Evolutionary conservation across 2,113 vertebrate genomes (phyloP).

Genomic region (Nymphicus hollandicus): DNA sequence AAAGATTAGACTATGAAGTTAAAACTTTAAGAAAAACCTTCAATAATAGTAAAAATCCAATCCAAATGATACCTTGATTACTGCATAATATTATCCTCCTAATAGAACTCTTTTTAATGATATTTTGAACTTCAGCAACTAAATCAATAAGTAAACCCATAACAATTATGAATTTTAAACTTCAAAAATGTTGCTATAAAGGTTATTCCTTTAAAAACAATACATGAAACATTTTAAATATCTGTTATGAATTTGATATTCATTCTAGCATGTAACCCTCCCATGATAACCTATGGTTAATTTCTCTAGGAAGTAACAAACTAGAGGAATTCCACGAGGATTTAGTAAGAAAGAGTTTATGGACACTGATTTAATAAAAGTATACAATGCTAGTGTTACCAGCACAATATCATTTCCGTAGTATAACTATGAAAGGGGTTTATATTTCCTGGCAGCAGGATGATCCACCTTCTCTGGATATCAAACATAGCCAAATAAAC

Average conservation of each 20-base stretch:
- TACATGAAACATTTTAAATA: not conserved
- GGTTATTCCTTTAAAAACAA: conserved; percentile 24
- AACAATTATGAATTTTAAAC: not conserved
- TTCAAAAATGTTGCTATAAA: not conserved
- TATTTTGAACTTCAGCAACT: conserved; percentile 30
- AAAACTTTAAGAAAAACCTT: not conserved
- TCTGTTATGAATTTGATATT: not conserved
- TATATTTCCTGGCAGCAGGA: not conserved
- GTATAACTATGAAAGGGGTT: not conserved
- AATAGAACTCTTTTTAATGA: not conserved
- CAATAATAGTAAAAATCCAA: not conserved
- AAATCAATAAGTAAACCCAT: not conserved
- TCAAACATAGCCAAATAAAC: not conserved
- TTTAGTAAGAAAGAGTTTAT: not conserved
- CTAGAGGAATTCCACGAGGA: not conserved
- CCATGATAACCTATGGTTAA: not conserved
- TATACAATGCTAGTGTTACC: not conserved
- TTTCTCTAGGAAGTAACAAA: not conserved
- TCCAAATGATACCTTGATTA: not conserved
- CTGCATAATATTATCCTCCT: not conserved
- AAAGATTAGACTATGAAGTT: not conserved
- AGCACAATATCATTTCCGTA: not conserved
- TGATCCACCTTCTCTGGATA: not conserved
- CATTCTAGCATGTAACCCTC: not conserved
- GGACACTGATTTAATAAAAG: not conserved